phyloP scores from a whole-genome alignment of 2,113 vertebrate genomes.

The Emydocephalus ijimae region DNA sequence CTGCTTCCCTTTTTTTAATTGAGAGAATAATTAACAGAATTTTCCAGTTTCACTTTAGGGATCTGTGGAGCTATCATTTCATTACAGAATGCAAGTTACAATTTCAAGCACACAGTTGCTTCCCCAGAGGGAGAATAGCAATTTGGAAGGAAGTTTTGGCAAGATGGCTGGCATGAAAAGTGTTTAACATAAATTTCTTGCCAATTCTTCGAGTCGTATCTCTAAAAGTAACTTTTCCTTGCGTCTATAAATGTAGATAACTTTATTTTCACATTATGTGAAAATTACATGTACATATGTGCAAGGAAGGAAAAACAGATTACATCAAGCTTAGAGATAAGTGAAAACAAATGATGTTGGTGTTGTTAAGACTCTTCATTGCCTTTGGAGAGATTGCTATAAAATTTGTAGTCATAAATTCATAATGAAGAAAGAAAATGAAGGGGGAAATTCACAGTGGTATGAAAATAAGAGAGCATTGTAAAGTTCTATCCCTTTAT shows the following conservation, averaged over 20 bases:
- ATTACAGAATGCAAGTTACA: neutral
- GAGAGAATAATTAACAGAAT: neutral
- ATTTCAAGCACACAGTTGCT: neutral
- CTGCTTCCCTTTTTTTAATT: neutral
- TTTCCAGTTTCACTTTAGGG: neutral
- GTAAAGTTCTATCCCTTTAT: neutral
- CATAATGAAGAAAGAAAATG: neutral
- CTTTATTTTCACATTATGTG: neutral
- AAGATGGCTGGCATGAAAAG: neutral
- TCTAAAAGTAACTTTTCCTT: neutral
- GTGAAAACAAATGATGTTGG: neutral
- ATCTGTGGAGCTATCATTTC: neutral
- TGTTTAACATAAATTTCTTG: neutral
- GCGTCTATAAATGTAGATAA: neutral
- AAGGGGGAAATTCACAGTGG: neutral
- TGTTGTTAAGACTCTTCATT: conserved; percentile 1
- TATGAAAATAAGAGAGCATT: neutral
- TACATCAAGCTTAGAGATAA: neutral
- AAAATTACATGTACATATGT: neutral
- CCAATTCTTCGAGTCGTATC: neutral
- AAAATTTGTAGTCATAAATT: neutral
- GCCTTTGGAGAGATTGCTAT: neutral
- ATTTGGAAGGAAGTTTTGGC: neutral
- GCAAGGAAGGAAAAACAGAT: neutral
- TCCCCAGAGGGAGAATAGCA: neutral